Percentiles rank a stretch among this genome's conserved stretches.
Conservation (phyloP, 2,113 vertebrate species). For the Planiliza haematocheilus region DNA sequence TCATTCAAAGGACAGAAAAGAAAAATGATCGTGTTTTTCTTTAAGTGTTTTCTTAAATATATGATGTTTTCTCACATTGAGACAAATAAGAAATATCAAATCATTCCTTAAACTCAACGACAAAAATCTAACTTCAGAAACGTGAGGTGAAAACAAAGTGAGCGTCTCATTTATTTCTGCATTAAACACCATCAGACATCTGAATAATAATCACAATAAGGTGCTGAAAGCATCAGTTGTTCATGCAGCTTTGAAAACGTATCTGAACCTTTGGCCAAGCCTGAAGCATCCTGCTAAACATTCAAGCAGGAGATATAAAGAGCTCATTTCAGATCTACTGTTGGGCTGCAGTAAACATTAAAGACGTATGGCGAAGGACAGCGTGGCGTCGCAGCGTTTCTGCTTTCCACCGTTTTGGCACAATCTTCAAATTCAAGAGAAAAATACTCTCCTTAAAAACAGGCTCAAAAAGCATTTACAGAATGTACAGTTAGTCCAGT, state of each 20-base stretch:
- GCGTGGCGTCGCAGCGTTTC: constrained; percentile 18
- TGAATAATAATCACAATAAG: not conserved
- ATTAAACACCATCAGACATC: constrained; percentile 16
- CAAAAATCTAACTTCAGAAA: not conserved
- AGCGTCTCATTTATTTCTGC: constrained; percentile 15
- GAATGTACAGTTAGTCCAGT: constrained; percentile 40
- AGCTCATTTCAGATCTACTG: not conserved
- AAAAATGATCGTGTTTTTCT: too few relatives aligned
- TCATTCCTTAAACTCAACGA: not conserved
- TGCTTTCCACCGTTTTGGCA: constrained; percentile 35
- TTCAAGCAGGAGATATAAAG: not conserved
- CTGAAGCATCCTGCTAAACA: constrained; percentile 11
- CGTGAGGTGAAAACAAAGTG: not conserved
- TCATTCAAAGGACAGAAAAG: too few relatives aligned
- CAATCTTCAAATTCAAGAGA: constrained; percentile 49
- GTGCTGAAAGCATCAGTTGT: not conserved
- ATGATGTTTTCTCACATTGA: too few relatives aligned
- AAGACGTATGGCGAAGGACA: constrained; percentile 29
- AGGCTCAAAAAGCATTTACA: constrained; percentile 43
- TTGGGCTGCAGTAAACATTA: constrained; percentile 6
- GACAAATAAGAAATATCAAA: too few relatives aligned
- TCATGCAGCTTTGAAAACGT: constrained; percentile 16
- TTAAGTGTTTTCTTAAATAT: too few relatives aligned
- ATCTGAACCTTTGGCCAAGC: not conserved
- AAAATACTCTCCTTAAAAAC: constrained; percentile 59